Evolutionary conservation across 2,113 vertebrate genomes (phyloP), one percentile per base, ranked within the genome.

Genomic region (Delphinapterus leucas): DNA sequence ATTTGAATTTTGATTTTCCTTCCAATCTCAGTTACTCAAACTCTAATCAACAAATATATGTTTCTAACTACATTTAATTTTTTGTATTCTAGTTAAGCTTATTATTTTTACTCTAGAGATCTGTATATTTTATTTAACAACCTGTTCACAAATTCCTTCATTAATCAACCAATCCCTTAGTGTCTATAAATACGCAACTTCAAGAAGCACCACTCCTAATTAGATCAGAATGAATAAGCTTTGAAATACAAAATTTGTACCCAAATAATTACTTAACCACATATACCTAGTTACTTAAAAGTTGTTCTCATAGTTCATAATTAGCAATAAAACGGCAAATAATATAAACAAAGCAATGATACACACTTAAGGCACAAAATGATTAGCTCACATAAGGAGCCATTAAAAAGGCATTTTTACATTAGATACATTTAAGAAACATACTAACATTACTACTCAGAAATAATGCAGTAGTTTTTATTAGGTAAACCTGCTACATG

Each of bases 151-250:
- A 97, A 97, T 79, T 96, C 70, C 94, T 97, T 86, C 89, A 65
- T 82, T 98, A 95, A 98, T 97, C 94, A 98, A 61, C 60, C 73
- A 96, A 65, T 58, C 58, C 77, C 61, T 95, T 87, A 95, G 11
- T 93, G 80, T 93, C 95, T 92, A 95, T 97, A 98, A 98, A 93
- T 86, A 96, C 10, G 31, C 85, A 97, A 82, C 71, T 96, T 92
- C n/a, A 98, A 95, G 98, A 95, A 97, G 26, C 53, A 98, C 11
- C 71, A 61, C 60, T 95, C 76, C 86, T 97, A 98, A 97, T 96
- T 95, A 98, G 93, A 97, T 90, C 76, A 98, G 80, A 98, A 94
- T 41, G 44, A 89, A 55, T 49, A 94, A 84, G 74, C 65, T 91
- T 88, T 84, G 41, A 77, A 97, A 97, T 36, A 88, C 28, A 85